Evolutionary conservation across 2,113 vertebrate genomes (phyloP), one percentile per base, ranked within the genome.

Genomic region (Xyliphius kryptos): DNA sequence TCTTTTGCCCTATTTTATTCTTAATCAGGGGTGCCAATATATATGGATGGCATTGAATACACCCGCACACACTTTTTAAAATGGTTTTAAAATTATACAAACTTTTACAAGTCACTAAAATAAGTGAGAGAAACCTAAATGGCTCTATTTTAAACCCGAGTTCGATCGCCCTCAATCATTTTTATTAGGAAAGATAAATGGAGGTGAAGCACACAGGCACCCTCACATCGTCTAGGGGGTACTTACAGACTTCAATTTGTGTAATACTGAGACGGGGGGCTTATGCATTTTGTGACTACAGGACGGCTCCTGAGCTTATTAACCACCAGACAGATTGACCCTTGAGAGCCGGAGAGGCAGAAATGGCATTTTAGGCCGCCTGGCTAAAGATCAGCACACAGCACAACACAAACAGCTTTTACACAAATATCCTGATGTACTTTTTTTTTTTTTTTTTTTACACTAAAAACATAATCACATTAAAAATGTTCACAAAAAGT

Each of bases 231-330:
- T 43, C 38, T 37, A 41, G 44, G 22, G 54, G 19, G 57, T 43
- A 17, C 37, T 56, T 56, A 9, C n/a, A 16, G 40, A 32, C 21
- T 46, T 15, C 38, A 58, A 52, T 59, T 36, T 66, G 56, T 41
- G 63, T 32, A 52, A 43, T 32, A n/a, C 1, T 52, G 38, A 19
- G 41, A 71, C 77, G 79, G 77, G 72, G 63, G 74, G 79, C 81
- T 77, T 63, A 36, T 85, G 78, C 80, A 81, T 74, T 82, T 77
- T 80, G 80, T 79, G 44, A 83, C 77, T 76, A 65, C 77, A 84
- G 80, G 78, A 82, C 60, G 76, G 77, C 79, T 80, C 81, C 79
- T 84, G 79, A 81, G 84, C 79, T 86, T 70, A 89, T 88, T 88
- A 88, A 91, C 87, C 76, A 78, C 71, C 67, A 70, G 76, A 79